These are phyloP conservation scores for Grapholita molesta DNA, from an alignment of 1,140 invertebrate species.

Conservation along the genomic window DNA sequence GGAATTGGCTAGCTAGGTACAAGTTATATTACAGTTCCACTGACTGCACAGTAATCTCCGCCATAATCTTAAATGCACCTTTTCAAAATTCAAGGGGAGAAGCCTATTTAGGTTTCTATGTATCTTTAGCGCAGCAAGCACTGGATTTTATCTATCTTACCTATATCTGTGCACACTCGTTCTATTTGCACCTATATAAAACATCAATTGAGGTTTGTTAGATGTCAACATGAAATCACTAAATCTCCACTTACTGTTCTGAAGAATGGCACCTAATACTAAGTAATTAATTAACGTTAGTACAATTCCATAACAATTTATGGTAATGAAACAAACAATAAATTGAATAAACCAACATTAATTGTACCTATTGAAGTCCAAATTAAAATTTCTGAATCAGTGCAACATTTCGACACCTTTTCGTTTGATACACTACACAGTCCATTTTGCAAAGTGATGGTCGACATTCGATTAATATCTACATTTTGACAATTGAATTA, in stretches of 20 bases:
- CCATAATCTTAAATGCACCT: background rate
- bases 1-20: slow-evolving; percentile 10
- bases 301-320: background rate
- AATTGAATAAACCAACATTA: background rate
- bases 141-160: slow-evolving; percentile 3
- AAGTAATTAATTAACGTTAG: too few relatives aligned
- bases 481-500: slow-evolving; percentile 15
- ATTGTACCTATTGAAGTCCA: background rate
- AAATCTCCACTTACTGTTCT: background rate
- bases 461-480: background rate
- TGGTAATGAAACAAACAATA: background rate
- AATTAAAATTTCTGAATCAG: background rate
- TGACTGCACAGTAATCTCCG: slow-evolving; percentile 6
- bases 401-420: background rate
- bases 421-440: slow-evolving; percentile 1
- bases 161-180: background rate
- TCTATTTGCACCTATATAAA: background rate
- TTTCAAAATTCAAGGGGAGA: background rate
- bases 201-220: background rate
- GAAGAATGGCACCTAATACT: too few relatives aligned
- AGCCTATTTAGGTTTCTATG: background rate
- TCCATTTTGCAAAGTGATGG: slow-evolving; percentile 6
- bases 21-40: background rate
- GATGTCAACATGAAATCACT: background rate
- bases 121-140: background rate